Conservation (phyloP, 2,888 invertebrate genomes). For the Ophion ventricosus region DNA sequence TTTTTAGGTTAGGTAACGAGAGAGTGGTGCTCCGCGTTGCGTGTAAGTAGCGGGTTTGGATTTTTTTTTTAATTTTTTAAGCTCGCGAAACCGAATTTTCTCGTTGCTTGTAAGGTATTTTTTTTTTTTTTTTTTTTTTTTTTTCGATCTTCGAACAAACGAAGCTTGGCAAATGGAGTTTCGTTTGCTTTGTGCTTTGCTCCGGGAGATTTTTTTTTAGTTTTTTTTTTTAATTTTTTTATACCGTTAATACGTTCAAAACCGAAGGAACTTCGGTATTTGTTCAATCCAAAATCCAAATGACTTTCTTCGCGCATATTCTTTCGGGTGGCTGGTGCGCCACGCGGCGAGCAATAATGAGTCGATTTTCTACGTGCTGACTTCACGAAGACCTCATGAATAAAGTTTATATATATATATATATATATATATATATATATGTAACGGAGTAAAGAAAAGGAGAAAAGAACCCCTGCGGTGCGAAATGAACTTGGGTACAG, state of each 20-base stretch:
- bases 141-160: background rate
- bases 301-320: slow-evolving; percentile 79
- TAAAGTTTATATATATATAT: background rate
- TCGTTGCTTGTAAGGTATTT: background rate
- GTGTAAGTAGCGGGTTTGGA: background rate
- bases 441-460: slow-evolving; percentile 15
- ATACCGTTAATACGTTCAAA: too few species aligned
- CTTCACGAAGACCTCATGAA: slow-evolving; percentile 15
- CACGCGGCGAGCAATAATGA: slow-evolving; percentile 66
- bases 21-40: background rate
- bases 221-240: too few species aligned
- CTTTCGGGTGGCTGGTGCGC: slow-evolving; percentile 67
- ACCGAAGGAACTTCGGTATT: too few species aligned
- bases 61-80: too few species aligned
- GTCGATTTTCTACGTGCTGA: slow-evolving; percentile 58
- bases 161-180: too few species aligned
- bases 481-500: slow-evolving; percentile 55
- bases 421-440: slow-evolving; percentile 5
- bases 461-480: slow-evolving; percentile 60
- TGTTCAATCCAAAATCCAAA: too few species aligned
- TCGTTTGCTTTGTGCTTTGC: too few species aligned
- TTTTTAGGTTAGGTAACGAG: slow-evolving; percentile 8
- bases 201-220: too few species aligned
- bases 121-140: background rate
- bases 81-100: background rate